Conservation (phyloP, 2,888 invertebrate species). For the Onthophagus sagittarius region DNA sequence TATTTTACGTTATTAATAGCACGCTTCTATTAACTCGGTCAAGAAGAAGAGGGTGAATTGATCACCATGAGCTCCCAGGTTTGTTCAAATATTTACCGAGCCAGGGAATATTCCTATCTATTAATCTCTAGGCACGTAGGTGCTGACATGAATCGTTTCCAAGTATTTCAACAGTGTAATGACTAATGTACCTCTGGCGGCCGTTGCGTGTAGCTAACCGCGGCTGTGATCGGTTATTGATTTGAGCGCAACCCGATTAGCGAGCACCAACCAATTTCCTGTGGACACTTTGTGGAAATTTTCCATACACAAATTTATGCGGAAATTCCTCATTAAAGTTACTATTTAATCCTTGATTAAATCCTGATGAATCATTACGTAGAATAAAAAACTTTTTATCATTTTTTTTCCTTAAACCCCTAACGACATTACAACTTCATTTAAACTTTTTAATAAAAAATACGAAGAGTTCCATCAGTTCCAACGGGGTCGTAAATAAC, state of each 20-base stretch:
- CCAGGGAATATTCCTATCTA: neutral
- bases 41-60: neutral
- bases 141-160: slow-evolving; percentile 20
- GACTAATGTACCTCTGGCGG: slow-evolving; percentile 15
- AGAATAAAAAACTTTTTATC: neutral
- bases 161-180: slow-evolving; percentile 17
- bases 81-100: slow-evolving; percentile 6
- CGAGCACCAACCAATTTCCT: neutral
- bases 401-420: neutral
- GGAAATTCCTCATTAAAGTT: neutral
- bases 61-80: neutral
- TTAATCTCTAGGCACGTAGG: slow-evolving; percentile 2
- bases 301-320: neutral
- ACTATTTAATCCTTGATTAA: neutral
- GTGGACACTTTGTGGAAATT: neutral
- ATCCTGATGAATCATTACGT: neutral
- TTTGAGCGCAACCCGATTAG: neutral
- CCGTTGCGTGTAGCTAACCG: neutral
- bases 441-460: neutral
- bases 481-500: neutral
- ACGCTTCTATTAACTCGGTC: neutral
- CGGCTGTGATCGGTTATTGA: neutral
- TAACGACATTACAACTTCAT: neutral
- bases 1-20: neutral
- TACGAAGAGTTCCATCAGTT: neutral